Evolutionary conservation across 1,140 invertebrate genomes (phyloP).

Genomic region (Orius insidiosus): DNA sequence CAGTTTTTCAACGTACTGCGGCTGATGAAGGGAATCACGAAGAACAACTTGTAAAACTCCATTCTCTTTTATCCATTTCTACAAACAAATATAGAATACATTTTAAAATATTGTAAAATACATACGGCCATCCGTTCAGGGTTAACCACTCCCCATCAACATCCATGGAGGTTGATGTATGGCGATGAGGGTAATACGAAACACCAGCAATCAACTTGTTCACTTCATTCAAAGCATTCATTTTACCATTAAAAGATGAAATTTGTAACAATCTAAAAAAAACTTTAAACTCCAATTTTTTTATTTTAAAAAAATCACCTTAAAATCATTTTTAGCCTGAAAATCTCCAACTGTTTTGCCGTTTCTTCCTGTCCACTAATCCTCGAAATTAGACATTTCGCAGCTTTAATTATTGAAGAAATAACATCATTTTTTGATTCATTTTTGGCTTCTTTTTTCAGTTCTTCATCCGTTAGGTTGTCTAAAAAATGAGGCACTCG

Average conservation of each 20-base stretch:
- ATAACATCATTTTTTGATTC: conserved; percentile 88
- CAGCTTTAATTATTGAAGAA: conserved; percentile 72
- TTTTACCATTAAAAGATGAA: conserved; percentile 97
- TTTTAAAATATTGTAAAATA: conserved; percentile 17
- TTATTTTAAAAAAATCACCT: conserved; percentile 25
- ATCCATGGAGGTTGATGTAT: conserved; percentile 34
- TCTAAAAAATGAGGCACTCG: conserved; percentile 80
- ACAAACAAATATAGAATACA: conserved; percentile 19
- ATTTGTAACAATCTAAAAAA: conserved; percentile 69
- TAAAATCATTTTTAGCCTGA: conserved; percentile 90
- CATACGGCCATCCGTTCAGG: conserved; percentile 83
- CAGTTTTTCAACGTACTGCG: conserved; percentile 93
- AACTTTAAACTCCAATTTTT: neutral
- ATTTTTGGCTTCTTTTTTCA: conserved; percentile 92
- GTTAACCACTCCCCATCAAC: conserved; percentile 88
- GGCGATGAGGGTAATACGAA: conserved; percentile 63
- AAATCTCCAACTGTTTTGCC: conserved; percentile 81
- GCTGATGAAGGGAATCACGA: conserved; percentile 88
- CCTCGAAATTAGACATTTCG: conserved; percentile 69
- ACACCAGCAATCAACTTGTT: conserved; percentile 92
- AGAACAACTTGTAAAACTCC: conserved; percentile 89
- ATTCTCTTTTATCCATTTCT: conserved; percentile 95
- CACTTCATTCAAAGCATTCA: conserved; percentile 97
- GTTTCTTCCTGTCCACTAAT: conserved; percentile 65
- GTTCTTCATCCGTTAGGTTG: conserved; percentile 88